These are phyloP conservation scores for Listronotus oregonensis DNA, from an alignment of 1,140 invertebrate genomes.

Conservation along the genomic window DNA sequence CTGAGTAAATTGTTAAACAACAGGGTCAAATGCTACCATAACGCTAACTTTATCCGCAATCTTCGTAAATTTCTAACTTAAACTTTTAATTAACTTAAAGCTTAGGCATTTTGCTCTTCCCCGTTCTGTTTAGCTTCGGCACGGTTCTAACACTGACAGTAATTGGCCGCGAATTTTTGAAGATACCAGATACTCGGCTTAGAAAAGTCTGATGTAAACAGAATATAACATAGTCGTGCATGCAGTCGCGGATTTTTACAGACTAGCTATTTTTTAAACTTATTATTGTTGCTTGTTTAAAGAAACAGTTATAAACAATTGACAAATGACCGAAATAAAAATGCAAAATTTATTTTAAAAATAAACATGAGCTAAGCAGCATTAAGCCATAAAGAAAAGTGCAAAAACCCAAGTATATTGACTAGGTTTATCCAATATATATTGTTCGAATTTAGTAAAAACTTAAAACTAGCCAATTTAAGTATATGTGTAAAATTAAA, in stretches of 20 bases:
- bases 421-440: conserved; percentile 1
- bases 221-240: conserved; percentile 11
- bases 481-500: too few species aligned
- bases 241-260: too few species aligned
- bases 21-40: not conserved
- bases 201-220: conserved; percentile 30
- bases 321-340: not conserved
- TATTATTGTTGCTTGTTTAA: not conserved
- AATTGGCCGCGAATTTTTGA: conserved; percentile 32
- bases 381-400: not conserved
- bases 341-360: conserved; percentile 4
- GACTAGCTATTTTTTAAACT: too few species aligned
- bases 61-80: conserved; percentile 8
- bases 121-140: conserved; percentile 18
- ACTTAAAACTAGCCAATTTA: too few species aligned
- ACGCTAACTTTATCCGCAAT: not conserved
- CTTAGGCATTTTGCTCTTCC: conserved; percentile 6
- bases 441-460: too few species aligned
- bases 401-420: not conserved
- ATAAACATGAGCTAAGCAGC: conserved; percentile 3
- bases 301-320: not conserved
- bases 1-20: not conserved
- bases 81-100: conserved; percentile 3
- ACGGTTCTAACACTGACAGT: conserved; percentile 27
- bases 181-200: conserved; percentile 28